These are phyloP conservation scores for Coelinius sp. DNA, from an alignment of 2,888 invertebrate genomes.

Conservation along the genomic window DNA sequence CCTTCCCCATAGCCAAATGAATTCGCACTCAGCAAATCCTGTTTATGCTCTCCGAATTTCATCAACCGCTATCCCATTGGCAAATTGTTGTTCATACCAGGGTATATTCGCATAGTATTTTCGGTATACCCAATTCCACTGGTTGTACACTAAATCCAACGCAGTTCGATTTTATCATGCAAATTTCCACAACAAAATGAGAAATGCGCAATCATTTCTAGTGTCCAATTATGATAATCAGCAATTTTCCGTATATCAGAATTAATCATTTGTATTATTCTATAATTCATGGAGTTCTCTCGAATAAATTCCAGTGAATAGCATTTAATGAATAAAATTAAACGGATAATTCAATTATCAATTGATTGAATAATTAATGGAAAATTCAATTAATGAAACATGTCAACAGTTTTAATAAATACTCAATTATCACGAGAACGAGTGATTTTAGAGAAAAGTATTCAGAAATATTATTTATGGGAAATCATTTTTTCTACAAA, in stretches of 20 bases:
- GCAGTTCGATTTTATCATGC: constrained; percentile 9
- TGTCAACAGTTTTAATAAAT: no score
- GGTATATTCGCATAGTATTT: constrained; percentile 1
- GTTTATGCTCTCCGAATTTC: constrained; percentile 11
- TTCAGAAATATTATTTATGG: no score
- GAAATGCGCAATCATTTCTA: not conserved
- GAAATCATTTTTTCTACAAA: no score
- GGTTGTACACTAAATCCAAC: not conserved
- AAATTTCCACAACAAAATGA: not conserved
- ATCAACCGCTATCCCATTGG: not conserved
- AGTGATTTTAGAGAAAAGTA: no score
- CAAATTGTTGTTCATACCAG: constrained; percentile 11
- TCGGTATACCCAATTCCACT: not conserved
- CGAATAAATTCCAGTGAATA: no score
- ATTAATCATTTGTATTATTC: not conserved
- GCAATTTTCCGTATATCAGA: not conserved
- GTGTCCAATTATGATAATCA: not conserved
- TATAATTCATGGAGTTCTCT: no score
- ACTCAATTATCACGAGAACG: no score
- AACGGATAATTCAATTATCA: no score
- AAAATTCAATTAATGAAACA: no score
- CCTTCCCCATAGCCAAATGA: constrained; percentile 8
- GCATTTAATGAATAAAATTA: no score
- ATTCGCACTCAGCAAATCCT: not conserved
- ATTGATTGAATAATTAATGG: no score